Evolutionary conservation across 2,888 invertebrate species (phyloP).

Genomic region (Isoperla grammatica): DNA sequence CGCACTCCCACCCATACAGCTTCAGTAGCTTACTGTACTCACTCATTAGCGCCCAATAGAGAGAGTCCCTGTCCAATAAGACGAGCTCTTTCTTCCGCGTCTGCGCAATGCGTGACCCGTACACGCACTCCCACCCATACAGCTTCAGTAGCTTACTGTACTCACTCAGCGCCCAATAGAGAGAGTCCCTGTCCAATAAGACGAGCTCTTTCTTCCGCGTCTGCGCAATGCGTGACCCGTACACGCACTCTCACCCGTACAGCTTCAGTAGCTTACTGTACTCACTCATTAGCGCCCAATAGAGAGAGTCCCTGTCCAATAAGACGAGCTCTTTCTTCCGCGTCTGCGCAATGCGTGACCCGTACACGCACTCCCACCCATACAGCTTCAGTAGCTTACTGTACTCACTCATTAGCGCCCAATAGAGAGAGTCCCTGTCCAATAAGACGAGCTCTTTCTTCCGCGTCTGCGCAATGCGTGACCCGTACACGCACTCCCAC

Average conservation of each 20-base stretch:
- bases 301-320: constrained; percentile 66
- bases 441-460: constrained; percentile 64
- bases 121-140: constrained; percentile 76
- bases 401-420: constrained; percentile 64
- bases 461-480: constrained; percentile 59
- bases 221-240: constrained; percentile 59
- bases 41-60: constrained; percentile 72
- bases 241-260: constrained; percentile 76
- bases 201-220: constrained; percentile 64
- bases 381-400: constrained; percentile 75
- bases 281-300: constrained; percentile 68
- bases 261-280: constrained; percentile 73
- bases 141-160: constrained; percentile 73
- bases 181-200: constrained; percentile 64
- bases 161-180: constrained; percentile 68
- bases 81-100: constrained; percentile 64
- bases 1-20: constrained; percentile 74
- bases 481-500: constrained; percentile 71
- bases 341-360: constrained; percentile 57
- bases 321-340: constrained; percentile 64
- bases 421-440: constrained; percentile 68
- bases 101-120: constrained; percentile 59
- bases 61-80: constrained; percentile 64
- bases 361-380: constrained; percentile 75
- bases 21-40: constrained; percentile 70